These are phyloP conservation scores for Coturnix japonica DNA, from an alignment of 2,113 vertebrate genomes.

Conservation along the genomic window DNA sequence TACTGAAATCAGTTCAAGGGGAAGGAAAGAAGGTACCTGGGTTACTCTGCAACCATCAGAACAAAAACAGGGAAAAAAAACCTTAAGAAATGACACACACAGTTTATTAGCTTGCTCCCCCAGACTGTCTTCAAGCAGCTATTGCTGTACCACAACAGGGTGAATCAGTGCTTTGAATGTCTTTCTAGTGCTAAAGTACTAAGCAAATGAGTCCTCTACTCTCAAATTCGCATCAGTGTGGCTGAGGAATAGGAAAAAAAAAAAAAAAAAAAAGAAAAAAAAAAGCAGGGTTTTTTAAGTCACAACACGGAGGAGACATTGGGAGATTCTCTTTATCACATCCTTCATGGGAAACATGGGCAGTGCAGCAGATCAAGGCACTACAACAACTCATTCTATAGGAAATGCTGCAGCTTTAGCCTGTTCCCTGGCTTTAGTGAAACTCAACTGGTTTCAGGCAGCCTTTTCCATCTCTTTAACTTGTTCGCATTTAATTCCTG, in stretches of 20 bases:
- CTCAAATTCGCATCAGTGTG: background rate
- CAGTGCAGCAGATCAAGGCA: accelerated
- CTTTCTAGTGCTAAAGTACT: background rate
- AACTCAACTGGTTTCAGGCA: background rate
- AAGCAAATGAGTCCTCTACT: background rate
- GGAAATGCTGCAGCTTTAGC: background rate
- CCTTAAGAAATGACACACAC: background rate
- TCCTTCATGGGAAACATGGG: background rate
- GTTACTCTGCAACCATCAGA: slow-evolving; percentile 7
- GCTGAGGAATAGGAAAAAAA: background rate
- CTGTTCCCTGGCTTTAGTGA: background rate
- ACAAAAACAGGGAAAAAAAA: slow-evolving; percentile 13
- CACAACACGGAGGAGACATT: background rate
- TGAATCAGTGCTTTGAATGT: slow-evolving; percentile 10
- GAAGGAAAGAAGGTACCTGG: background rate
- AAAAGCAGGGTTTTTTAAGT: background rate
- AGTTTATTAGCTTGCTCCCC: background rate
- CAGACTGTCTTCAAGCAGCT: background rate
- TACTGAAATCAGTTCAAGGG: background rate
- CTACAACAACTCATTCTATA: background rate
- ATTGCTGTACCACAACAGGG: background rate
- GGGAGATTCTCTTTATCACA: background rate
- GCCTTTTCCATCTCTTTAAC: background rate
- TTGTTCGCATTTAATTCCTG: background rate
- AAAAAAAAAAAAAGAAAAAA: background rate